A percentile compares a stretch with the other conserved stretches of the same genome.
phyloP scores from a whole-genome alignment of 92 coral and sea anemone genomes.

The Meandrina meandrites region DNA sequence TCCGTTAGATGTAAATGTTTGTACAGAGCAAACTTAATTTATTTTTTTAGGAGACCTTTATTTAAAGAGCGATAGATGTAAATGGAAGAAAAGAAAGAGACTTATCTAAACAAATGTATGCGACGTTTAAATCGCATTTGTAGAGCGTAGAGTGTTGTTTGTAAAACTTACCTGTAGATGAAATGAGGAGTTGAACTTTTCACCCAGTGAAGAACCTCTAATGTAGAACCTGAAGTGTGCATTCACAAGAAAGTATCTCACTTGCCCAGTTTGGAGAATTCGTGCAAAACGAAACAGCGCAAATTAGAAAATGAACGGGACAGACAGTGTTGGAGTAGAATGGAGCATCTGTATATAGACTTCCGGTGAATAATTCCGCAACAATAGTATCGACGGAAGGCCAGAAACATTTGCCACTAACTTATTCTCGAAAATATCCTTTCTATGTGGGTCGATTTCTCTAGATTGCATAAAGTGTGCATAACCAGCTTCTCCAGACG shows the following conservation, averaged over 20 bases:
- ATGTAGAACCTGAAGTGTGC: neutral
- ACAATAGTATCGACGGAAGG: no score
- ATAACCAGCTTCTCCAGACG: neutral
- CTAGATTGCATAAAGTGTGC: no score
- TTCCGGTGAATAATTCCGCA: no score
- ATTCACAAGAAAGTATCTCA: neutral
- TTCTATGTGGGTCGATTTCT: no score
- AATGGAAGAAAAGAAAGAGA: neutral
- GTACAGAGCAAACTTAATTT: constrained; percentile 35
- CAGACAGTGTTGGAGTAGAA: no score
- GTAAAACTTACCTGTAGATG: neutral
- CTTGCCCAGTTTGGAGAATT: neutral
- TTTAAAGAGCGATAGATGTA: constrained; percentile 28
- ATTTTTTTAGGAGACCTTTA: constrained; percentile 39
- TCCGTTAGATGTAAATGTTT: constrained; percentile 9
- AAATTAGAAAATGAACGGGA: no score
- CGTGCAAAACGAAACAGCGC: neutral
- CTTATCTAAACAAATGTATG: neutral
- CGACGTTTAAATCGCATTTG: neutral
- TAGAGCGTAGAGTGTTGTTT: neutral
- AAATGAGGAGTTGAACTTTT: constrained; percentile 2
- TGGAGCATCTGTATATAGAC: no score
- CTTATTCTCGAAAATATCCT: neutral
- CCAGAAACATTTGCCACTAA: neutral
- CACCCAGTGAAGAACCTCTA: neutral